phyloP scores from a whole-genome alignment of 2,113 vertebrate genomes.

The Takifugu flavidus region DNA sequence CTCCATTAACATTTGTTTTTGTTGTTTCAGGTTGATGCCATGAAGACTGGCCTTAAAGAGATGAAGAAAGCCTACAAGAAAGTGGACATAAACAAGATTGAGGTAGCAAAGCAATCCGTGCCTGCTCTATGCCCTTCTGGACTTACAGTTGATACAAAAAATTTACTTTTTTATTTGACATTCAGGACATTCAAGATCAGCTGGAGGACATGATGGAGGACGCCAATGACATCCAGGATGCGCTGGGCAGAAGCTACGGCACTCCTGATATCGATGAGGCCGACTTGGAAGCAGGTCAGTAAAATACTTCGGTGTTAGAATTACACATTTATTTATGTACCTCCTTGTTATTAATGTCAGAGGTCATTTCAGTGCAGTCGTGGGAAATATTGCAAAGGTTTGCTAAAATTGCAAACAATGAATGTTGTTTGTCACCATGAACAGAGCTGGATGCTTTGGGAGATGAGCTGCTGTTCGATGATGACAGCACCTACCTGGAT shows the following conservation, averaged over 20 bases:
- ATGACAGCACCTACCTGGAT: constrained; percentile 95
- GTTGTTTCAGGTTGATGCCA: constrained; percentile 88
- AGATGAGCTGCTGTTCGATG: constrained; percentile 91
- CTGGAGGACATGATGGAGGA: constrained; percentile 99
- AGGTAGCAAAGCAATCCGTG: constrained; percentile 72
- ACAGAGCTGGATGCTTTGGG: constrained; percentile 92
- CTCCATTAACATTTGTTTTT: constrained; percentile 5
- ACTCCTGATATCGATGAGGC: constrained; percentile 95
- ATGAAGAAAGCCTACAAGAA: constrained; percentile 99
- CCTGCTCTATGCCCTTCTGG: neutral
- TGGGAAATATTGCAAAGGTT: too few relatives aligned
- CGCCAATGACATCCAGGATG: constrained; percentile 92
- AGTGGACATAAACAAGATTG: constrained; percentile 95
- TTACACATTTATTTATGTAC: neutral
- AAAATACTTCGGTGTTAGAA: neutral
- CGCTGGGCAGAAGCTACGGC: constrained; percentile 90
- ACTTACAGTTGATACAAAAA: neutral
- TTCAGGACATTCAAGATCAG: constrained; percentile 92
- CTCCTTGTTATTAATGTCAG: too few relatives aligned
- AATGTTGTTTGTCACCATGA: constrained; percentile 9
- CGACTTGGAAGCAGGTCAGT: constrained; percentile 92
- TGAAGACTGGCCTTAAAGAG: constrained; percentile 95
- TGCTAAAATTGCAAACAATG: neutral
- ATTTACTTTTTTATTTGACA: neutral
- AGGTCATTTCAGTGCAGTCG: neutral